Evolutionary conservation across 2,888 invertebrate genomes (phyloP), one percentile per base, ranked within the genome.

Genomic region (Criorhina ranunculi): DNA sequence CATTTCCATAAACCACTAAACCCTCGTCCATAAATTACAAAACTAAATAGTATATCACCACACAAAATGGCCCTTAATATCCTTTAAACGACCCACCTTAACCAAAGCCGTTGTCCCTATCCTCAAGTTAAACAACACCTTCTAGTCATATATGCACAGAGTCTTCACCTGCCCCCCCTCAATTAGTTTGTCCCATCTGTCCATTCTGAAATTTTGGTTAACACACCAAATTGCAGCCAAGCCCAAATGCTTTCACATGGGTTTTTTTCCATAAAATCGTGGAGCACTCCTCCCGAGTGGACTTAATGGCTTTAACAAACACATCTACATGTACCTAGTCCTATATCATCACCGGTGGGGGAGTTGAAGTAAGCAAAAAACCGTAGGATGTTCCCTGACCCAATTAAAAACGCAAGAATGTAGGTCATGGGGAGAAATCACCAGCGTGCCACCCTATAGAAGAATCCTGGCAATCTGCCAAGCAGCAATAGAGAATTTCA

Each of bases 391-490:
- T 62, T 73, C 57, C 57, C 55, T 77, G 83, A 59, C 78, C 78
- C 78, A 83, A 69, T 78, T 75, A 78, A 62, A 57, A 40, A n/a
- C 42, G 64, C 55, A 42, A 53, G 33, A 60, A 77, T 60, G 51
- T 83, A 69, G 83, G 83, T 73, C 73, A 83, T 83, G 76, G 49
- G 40, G 73, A 57, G 35, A 44, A 53, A 35, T 53, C 73, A 66
- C 77, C 51, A 53, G 17, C 46, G 24, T 37, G 17, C 24, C n/a
- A 17, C 24, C 46, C 44, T 9, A 42, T 5, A 9, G 40, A 72
- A 72, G 46, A 82, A 77, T 82, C n/a, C 72, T 82, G 82, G 82
- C 77, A 77, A 17, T 55, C 46, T 62, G 82, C 82, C 82, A 82
- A 66, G 17, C 19, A 75, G 44, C 46, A 67, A n/a, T n/a, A 15